phyloP scores from a whole-genome alignment of 2,797 vertebrate species.

The Lepus townsendii region DNA sequence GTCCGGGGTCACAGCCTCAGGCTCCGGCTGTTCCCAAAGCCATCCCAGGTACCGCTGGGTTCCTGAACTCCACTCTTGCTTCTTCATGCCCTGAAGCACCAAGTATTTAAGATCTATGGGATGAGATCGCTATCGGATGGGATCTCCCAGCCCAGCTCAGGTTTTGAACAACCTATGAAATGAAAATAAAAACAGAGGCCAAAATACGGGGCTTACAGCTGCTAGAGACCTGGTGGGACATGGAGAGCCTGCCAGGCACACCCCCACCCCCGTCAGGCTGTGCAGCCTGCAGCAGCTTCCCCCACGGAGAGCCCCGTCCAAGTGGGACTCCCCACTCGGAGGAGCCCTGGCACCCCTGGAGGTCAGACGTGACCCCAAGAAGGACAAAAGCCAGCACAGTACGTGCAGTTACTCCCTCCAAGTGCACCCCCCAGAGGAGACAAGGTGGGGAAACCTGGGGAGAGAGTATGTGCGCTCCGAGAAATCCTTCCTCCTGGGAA shows the following conservation, averaged over 20 bases:
- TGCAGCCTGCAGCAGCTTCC: neutral
- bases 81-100: neutral
- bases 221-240: neutral
- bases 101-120: neutral
- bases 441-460: neutral
- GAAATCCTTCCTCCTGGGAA: neutral
- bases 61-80: neutral
- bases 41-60: neutral
- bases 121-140: neutral
- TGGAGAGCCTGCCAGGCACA: too few species aligned
- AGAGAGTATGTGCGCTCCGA: neutral
- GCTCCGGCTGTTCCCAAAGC: neutral
- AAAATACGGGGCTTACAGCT: neutral
- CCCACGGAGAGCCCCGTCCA: neutral
- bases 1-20: neutral
- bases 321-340: neutral
- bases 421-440: neutral
- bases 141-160: too few species aligned
- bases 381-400: neutral
- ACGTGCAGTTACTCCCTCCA: neutral
- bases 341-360: neutral
- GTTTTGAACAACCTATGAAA: constrained; percentile 42
- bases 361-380: neutral
- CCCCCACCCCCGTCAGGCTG: neutral
- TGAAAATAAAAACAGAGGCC: neutral